Percentiles rank a stretch among this genome's conserved stretches.
These are phyloP conservation scores for Tetrapedia diversipes DNA, from an alignment of 2,888 invertebrate genomes.

Conservation along the genomic window DNA sequence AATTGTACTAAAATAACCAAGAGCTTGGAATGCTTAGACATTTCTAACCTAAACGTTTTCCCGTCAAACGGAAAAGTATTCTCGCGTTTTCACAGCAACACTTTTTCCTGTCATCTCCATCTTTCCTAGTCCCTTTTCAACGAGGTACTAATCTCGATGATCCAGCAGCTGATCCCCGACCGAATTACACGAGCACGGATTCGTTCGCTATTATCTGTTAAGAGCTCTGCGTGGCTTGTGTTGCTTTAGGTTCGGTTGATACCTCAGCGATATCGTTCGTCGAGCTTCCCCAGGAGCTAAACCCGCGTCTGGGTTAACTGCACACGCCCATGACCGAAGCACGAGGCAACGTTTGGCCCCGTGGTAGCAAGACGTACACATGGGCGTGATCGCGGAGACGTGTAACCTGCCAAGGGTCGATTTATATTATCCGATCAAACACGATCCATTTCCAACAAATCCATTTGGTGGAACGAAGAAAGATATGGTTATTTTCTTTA, in stretches of 20 bases:
- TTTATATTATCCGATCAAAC: too few relatives aligned
- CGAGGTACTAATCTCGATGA: neutral
- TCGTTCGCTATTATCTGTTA: constrained; percentile 7
- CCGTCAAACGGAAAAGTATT: too few relatives aligned
- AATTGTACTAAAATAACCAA: too few relatives aligned
- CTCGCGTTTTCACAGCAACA: too few relatives aligned
- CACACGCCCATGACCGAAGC: neutral
- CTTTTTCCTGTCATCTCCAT: too few relatives aligned
- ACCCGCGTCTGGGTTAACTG: neutral
- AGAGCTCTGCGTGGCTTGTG: neutral
- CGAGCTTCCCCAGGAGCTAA: constrained; percentile 10
- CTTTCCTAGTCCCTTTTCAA: neutral
- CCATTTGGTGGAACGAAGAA: too few relatives aligned
- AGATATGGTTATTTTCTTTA: too few relatives aligned
- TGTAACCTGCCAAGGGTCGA: constrained; percentile 54
- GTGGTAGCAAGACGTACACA: constrained; percentile 37
- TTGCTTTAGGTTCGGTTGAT: too few relatives aligned
- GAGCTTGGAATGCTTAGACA: too few relatives aligned
- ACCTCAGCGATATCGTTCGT: constrained; percentile 10
- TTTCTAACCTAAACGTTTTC: too few relatives aligned
- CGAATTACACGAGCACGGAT: constrained; percentile 24
- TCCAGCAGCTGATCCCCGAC: neutral
- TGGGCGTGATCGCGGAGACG: constrained; percentile 46
- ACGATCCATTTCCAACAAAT: too few relatives aligned
- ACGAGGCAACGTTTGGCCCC: constrained; percentile 12